phyloP scores from a whole-genome alignment of 2,113 vertebrate genomes.

The Nicator chloris region DNA sequence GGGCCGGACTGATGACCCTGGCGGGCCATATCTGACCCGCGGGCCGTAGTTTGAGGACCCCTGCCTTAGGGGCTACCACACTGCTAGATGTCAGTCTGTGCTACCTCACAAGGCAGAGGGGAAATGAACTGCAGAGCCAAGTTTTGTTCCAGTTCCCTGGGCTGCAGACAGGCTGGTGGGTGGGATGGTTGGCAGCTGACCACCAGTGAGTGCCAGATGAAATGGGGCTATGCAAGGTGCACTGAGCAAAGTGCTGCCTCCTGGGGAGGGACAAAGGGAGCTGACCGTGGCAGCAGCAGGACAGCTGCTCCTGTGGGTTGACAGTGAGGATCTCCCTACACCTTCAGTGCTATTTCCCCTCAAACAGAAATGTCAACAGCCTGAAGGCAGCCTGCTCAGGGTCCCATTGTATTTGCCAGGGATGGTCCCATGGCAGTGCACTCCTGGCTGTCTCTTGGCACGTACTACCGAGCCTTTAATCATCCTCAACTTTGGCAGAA shows the following conservation, averaged over 20 bases:
- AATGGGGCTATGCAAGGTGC: background rate
- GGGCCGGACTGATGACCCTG: too few species aligned
- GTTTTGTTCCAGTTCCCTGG: background rate
- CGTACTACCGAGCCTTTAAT: background rate
- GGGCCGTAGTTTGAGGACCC: too few species aligned
- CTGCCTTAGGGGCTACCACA: too few species aligned
- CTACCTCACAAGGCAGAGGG: rapidly evolving
- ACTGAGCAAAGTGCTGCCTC: background rate
- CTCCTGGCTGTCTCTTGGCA: background rate
- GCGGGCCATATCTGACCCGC: too few species aligned
- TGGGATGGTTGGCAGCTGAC: background rate
- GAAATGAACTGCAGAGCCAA: background rate
- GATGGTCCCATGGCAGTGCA: rapidly evolving
- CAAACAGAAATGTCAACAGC: background rate
- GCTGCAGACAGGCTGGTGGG: background rate
- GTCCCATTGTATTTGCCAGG: rapidly evolving
- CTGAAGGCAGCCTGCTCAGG: rapidly evolving
- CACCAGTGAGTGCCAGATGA: rapidly evolving
- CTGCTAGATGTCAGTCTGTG: background rate
- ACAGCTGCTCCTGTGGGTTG: background rate
- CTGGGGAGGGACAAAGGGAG: background rate
- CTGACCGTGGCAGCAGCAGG: background rate
- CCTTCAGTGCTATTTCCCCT: too few species aligned
- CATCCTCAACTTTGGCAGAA: rapidly evolving
- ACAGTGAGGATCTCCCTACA: background rate